Evolutionary conservation across 2,113 vertebrate genomes (phyloP), one percentile per base, ranked within the genome.

Genomic region (Pedionomus torquatus): DNA sequence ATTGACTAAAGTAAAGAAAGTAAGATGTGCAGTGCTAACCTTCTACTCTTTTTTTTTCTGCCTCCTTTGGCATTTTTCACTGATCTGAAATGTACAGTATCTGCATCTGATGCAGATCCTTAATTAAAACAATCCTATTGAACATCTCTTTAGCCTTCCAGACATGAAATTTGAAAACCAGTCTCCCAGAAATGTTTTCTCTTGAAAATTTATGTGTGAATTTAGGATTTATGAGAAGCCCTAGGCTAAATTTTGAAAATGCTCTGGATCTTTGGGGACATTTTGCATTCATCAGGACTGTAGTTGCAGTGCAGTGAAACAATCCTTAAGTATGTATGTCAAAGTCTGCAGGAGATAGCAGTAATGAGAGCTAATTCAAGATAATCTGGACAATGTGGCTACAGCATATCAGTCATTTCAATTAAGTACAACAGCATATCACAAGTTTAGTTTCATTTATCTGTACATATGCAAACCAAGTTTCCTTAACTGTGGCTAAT

Each of bases 321-420:
- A 58, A 7, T 21, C 20, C 26, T 68, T 6, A 63, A n/a, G 12
- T 10, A 48, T 0, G 0, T 46, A 28, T 6, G 30, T 39, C 81
- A 61, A 72, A 65, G 41, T 60, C 69, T 52, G 49, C 71, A 63
- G 52, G 4, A 72, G 52, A 15, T 0, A 69, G 54, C 70, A 52
- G 35, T 58, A 65, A 61, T 23, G 24, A n/a, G 37, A 46, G 21
- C 16, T 6, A 49, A 25, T 58, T 70, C 26, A 26, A 63, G 78
- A 37, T 33, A 13, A 1, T 57, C 44, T 54, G 44, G 68, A 31
- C 54, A 41, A 31, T 0, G 10, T 58, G 68, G n/a, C 41, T 77
- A 49, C 28, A 80, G 15, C 0, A 0, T 33, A 18, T 52, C 5
- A 6, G 21, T 55, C 78, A 54, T 76, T 6, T 0, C 51, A 63